phyloP scores from a whole-genome alignment of 2,797 vertebrate genomes.

The Chaetodon trifasciatus region DNA sequence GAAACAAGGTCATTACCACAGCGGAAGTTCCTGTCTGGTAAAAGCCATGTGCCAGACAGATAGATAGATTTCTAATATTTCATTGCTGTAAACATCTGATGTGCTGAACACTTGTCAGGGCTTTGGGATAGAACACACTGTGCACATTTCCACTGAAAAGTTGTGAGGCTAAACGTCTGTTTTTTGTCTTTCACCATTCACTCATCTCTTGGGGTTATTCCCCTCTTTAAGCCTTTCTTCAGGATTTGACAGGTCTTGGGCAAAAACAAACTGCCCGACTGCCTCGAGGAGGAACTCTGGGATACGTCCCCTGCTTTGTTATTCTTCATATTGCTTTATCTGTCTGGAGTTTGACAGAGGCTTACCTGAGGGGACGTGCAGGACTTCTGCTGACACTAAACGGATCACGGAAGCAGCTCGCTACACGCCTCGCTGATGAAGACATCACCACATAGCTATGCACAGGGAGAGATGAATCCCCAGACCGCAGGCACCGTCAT shows the following conservation, averaged over 20 bases:
- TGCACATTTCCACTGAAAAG: constrained; percentile 50
- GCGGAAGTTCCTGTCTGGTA: constrained; percentile 28
- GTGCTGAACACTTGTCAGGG: constrained; percentile 20
- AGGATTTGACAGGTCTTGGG: constrained; percentile 72
- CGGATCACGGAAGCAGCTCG: constrained; percentile 73
- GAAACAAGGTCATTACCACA: constrained; percentile 63
- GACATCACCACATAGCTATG: constrained; percentile 82
- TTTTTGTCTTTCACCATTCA: constrained; percentile 42
- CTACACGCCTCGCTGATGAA: constrained; percentile 69
- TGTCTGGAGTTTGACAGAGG: constrained; percentile 79
- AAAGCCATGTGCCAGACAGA: neutral
- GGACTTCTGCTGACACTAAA: constrained; percentile 71
- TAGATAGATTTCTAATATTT: neutral
- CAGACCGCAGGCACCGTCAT: constrained; percentile 71
- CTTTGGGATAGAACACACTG: constrained; percentile 22
- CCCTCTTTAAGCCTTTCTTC: constrained; percentile 56
- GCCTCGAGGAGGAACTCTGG: constrained; percentile 73
- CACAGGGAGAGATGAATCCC: constrained; percentile 56
- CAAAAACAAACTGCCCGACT: constrained; percentile 65
- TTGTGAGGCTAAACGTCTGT: constrained; percentile 49
- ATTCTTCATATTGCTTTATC: constrained; percentile 74
- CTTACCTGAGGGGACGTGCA: constrained; percentile 79
- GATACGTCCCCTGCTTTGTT: constrained; percentile 73
- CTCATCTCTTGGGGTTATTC: constrained; percentile 62
- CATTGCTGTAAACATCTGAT: constrained; percentile 23